Conservation (phyloP, 2,797 vertebrate genomes). For the Acanthurus lineatus region DNA sequence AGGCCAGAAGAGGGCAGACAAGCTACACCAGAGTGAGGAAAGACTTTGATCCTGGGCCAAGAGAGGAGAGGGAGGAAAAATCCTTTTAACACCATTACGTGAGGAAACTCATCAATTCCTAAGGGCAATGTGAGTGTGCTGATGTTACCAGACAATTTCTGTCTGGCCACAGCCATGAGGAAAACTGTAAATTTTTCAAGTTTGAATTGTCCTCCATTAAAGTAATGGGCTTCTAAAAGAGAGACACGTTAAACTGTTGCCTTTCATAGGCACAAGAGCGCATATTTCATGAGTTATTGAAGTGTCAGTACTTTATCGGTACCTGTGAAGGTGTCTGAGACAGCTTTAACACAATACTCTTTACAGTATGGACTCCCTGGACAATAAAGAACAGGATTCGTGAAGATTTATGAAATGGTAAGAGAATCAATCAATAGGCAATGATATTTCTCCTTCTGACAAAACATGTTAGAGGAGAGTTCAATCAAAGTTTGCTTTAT, state of each 20-base stretch:
- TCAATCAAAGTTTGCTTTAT: slow-evolving; percentile 73
- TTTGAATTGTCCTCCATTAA: slow-evolving; percentile 81
- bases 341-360: slow-evolving; percentile 62
- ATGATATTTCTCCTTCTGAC: slow-evolving; percentile 72
- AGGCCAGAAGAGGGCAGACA: slow-evolving; percentile 84
- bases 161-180: slow-evolving; percentile 57
- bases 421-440: slow-evolving; percentile 65
- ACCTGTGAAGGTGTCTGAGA: slow-evolving; percentile 68
- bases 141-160: slow-evolving; percentile 72
- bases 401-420: slow-evolving; percentile 77
- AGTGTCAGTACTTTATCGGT: slow-evolving; percentile 79
- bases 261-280: slow-evolving; percentile 70
- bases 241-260: slow-evolving; percentile 77
- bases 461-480: slow-evolving; percentile 67
- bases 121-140: slow-evolving; percentile 67
- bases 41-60: slow-evolving; percentile 62
- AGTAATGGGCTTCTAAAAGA: slow-evolving; percentile 80
- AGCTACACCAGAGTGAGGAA: slow-evolving; percentile 65
- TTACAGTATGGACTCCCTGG: slow-evolving; percentile 50
- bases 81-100: slow-evolving; percentile 78
- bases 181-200: slow-evolving; percentile 76
- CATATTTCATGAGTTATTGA: slow-evolving; percentile 77
- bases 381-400: slow-evolving; percentile 75
- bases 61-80: slow-evolving; percentile 52
- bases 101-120: slow-evolving; percentile 77